Percentiles rank a stretch among this genome's conserved stretches.
These are phyloP conservation scores for Idaea aversata DNA, from an alignment of 2,888 invertebrate genomes.

Conservation along the genomic window DNA sequence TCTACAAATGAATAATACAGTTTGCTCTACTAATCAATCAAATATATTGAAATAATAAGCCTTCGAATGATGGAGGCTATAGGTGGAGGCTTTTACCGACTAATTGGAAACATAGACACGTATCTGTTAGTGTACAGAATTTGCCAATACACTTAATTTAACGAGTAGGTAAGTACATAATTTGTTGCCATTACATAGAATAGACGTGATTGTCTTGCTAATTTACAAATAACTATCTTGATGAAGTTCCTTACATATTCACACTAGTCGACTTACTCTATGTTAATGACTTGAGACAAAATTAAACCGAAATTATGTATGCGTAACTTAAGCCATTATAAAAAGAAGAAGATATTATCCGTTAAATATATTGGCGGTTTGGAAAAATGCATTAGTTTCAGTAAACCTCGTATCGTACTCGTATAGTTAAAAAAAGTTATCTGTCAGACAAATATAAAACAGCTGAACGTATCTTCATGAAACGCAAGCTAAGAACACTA, in stretches of 20 bases:
- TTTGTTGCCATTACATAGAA: background rate
- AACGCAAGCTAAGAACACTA: too few species aligned
- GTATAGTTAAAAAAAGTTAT: too few species aligned
- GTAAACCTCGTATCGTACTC: too few species aligned
- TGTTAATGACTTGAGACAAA: too few species aligned
- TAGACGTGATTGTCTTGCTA: background rate
- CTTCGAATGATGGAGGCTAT: background rate
- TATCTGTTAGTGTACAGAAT: background rate
- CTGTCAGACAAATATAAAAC: too few species aligned
- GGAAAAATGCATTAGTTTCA: too few species aligned
- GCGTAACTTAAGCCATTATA: too few species aligned
- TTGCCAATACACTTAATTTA: background rate
- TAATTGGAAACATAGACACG: slow-evolving; percentile 4
- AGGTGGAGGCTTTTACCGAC: background rate
- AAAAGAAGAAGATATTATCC: too few species aligned
- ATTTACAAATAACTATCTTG: background rate
- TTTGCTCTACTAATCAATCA: background rate
- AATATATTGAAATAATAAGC: background rate
- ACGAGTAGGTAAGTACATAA: background rate
- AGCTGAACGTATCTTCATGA: too few species aligned
- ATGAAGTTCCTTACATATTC: background rate
- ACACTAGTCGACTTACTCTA: background rate
- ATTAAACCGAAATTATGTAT: too few species aligned
- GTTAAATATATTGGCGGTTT: too few species aligned
- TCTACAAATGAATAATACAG: too few species aligned